Percentiles rank a stretch among this genome's conserved stretches.
These are phyloP conservation scores for Istiophorus platypterus DNA, from an alignment of 2,113 vertebrate species.

Conservation along the genomic window DNA sequence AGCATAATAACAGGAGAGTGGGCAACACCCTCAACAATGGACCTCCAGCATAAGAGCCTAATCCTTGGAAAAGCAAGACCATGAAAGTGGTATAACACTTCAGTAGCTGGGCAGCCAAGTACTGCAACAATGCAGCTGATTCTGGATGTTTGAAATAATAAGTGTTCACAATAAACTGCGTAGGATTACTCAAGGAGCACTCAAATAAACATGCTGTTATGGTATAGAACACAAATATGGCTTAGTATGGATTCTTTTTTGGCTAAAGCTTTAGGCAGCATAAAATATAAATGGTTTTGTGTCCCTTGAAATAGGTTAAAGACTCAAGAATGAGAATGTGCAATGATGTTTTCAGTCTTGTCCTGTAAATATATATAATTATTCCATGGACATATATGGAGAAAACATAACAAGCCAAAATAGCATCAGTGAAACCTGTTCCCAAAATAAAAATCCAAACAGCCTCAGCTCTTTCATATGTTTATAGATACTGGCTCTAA, in stretches of 20 bases:
- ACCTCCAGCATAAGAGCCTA: not conserved
- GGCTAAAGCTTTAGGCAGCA: not conserved
- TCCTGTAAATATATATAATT: not conserved
- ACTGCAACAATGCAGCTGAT: not conserved
- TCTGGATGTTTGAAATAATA: not conserved
- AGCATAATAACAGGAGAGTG: constrained; percentile 19
- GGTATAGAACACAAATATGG: not conserved
- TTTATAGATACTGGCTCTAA: no score
- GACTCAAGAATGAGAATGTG: not conserved
- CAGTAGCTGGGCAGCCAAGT: not conserved
- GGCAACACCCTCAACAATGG: constrained; percentile 2
- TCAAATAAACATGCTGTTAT: not conserved
- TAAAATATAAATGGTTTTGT: not conserved
- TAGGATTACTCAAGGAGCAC: not conserved
- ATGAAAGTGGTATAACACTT: constrained; percentile 11
- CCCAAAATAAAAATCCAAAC: no score
- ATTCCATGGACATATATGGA: not conserved
- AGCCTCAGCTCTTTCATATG: no score
- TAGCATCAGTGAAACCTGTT: not conserved
- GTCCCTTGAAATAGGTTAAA: not conserved
- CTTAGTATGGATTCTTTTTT: not conserved
- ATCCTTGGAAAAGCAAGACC: constrained; percentile 9
- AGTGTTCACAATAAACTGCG: not conserved
- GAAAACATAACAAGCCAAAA: not conserved
- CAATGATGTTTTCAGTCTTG: not conserved